These are phyloP conservation scores for Pagetopsis macropterus DNA, from an alignment of 2,797 vertebrate genomes.

Conservation along the genomic window DNA sequence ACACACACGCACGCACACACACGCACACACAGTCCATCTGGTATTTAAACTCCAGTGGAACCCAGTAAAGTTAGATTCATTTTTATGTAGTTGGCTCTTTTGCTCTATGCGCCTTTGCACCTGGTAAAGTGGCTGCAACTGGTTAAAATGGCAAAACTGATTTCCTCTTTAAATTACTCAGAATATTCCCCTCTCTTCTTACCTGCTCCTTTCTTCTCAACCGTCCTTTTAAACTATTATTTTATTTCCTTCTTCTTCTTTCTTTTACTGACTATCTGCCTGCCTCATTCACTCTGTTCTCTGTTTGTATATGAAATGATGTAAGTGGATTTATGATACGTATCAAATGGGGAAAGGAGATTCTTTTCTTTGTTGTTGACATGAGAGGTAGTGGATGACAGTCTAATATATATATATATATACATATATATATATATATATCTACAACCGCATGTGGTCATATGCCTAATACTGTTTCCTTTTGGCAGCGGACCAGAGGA, in stretches of 20 bases:
- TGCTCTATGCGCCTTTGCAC: constrained; percentile 55
- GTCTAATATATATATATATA: constrained; percentile 40
- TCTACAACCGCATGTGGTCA: constrained; percentile 54
- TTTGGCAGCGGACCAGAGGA: constrained; percentile 60
- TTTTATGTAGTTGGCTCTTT: constrained; percentile 66
- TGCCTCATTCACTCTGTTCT: constrained; percentile 10
- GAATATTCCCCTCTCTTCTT: constrained; percentile 28
- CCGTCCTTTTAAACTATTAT: background rate
- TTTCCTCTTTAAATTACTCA: constrained; percentile 52
- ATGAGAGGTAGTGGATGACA: constrained; percentile 51
- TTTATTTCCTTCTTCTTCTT: constrained; percentile 3
- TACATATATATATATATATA: constrained; percentile 24
- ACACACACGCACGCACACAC: background rate
- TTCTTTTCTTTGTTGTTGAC: constrained; percentile 49
- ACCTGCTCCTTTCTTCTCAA: constrained; percentile 15
- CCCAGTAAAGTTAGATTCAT: constrained; percentile 70
- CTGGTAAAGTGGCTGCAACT: constrained; percentile 63
- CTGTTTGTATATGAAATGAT: constrained; percentile 37
- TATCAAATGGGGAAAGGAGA: constrained; percentile 17
- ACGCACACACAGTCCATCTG: constrained; percentile 47
- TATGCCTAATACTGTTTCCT: constrained; percentile 56
- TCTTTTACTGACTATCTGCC: background rate
- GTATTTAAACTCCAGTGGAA: constrained; percentile 72
- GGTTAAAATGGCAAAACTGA: constrained; percentile 50
- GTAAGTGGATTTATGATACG: constrained; percentile 32